Evolutionary conservation across 2,113 vertebrate genomes (phyloP).

Genomic region (Heterochromis multidens): DNA sequence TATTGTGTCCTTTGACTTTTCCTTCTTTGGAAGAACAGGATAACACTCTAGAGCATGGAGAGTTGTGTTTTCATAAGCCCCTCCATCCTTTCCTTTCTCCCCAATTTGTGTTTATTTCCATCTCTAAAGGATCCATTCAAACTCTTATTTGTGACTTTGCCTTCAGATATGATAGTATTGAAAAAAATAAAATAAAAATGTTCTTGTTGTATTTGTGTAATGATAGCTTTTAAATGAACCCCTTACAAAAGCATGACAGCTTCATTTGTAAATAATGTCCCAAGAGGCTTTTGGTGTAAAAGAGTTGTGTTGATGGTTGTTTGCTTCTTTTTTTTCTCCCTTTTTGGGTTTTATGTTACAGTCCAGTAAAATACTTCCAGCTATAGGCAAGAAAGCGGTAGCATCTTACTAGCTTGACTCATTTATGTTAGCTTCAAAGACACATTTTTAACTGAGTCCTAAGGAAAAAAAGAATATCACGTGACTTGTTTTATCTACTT

Average conservation of each 20-base stretch:
- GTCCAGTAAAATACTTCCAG: conserved; percentile 88
- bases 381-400: conserved; percentile 89
- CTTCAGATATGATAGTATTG: conserved; percentile 80
- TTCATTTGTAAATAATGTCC: conserved; percentile 98
- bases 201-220: conserved; percentile 95
- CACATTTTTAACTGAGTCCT: conserved; percentile 78
- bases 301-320: conserved; percentile 96
- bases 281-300: conserved; percentile 93
- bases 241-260: conserved; percentile 94
- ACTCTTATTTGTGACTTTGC: conserved; percentile 88
- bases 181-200: conserved; percentile 61
- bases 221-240: conserved; percentile 89
- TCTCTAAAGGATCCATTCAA: conserved; percentile 88
- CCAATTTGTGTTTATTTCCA: conserved; percentile 69
- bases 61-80: conserved; percentile 26
- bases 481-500: conserved; percentile 95
- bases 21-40: conserved; percentile 66
- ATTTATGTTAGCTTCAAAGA: conserved; percentile 92
- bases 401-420: conserved; percentile 90
- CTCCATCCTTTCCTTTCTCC: conserved; percentile 42
- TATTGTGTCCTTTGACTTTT: conserved; percentile 65
- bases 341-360: conserved; percentile 72
- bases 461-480: conserved; percentile 66
- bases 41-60: conserved; percentile 50
- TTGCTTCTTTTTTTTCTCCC: conserved; percentile 76